Conservation (phyloP, 2,888 invertebrate species). For the Griposia aprilina region DNA sequence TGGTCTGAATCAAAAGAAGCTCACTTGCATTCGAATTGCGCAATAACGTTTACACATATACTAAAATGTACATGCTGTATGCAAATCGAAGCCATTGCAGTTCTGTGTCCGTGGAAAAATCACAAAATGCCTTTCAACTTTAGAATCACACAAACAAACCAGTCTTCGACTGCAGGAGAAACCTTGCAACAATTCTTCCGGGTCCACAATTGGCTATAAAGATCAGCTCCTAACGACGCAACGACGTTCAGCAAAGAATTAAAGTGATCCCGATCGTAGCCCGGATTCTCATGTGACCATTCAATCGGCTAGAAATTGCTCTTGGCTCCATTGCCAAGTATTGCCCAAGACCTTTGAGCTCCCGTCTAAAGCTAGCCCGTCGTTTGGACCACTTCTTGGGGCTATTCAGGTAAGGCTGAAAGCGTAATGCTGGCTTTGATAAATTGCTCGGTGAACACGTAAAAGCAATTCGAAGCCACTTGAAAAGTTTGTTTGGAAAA, state of each 20-base stretch:
- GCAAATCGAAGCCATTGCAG: background rate
- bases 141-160: background rate
- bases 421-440: conserved; percentile 39
- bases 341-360: conserved; percentile 49
- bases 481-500: conserved; percentile 36
- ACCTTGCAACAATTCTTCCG: background rate
- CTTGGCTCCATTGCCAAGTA: conserved; percentile 62
- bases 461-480: conserved; percentile 47
- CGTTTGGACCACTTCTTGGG: conserved; percentile 53
- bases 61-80: too few relatives aligned
- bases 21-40: background rate
- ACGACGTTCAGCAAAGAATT: conserved; percentile 53
- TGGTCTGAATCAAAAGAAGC: background rate
- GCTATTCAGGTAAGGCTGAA: conserved; percentile 56
- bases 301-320: conserved; percentile 60
- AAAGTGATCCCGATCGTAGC: conserved; percentile 50
- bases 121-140: conserved; percentile 1
- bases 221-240: conserved; percentile 34
- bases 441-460: conserved; percentile 51
- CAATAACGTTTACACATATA: too few relatives aligned
- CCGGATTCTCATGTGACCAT: conserved; percentile 42
- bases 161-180: background rate
- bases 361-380: conserved; percentile 42
- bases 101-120: background rate
- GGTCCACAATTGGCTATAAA: conserved; percentile 42